Percentiles rank a stretch among this genome's conserved stretches.
Conservation (phyloP, 2,888 invertebrate species). For the Drosophila meridiana region DNA sequence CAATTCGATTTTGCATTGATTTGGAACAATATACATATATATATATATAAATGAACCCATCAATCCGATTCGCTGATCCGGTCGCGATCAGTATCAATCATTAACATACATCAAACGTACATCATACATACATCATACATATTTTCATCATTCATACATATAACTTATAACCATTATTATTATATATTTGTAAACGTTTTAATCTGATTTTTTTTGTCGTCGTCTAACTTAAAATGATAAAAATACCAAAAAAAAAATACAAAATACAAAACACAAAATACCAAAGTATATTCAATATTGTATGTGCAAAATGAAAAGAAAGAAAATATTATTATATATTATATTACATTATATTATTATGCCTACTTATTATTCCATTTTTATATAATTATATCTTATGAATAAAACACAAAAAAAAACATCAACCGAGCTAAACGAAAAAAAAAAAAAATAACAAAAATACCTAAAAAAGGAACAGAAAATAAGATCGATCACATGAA, state of each 20-base stretch:
- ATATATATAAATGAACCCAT: constrained; percentile 24
- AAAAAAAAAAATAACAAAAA: constrained; percentile 39
- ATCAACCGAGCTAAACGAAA: constrained; percentile 25
- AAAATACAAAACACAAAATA: constrained; percentile 27
- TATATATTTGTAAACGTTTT: constrained; percentile 56
- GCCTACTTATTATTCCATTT: constrained; percentile 80
- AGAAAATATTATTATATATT: constrained; percentile 69
- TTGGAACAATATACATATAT: constrained; percentile 31
- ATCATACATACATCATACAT: constrained; percentile 33
- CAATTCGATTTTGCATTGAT: constrained; percentile 65
- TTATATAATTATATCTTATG: constrained; percentile 79
- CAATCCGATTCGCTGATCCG: constrained; percentile 16
- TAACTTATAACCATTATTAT: constrained; percentile 63
- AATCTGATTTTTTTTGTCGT: constrained; percentile 59
- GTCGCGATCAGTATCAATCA: not conserved
- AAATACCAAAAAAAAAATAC: constrained; percentile 17
- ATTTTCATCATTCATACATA: constrained; percentile 46
- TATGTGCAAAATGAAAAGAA: constrained; percentile 63
- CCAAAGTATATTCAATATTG: constrained; percentile 73
- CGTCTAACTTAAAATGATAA: constrained; percentile 59
- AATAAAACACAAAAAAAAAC: constrained; percentile 49
- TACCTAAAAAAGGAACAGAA: constrained; percentile 11
- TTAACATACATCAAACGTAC: constrained; percentile 53
- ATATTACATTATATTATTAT: constrained; percentile 76
- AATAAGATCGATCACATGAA: constrained; percentile 42